Evolutionary conservation across 30 jellyfish, hydroid and myxozoan genomes (phyloP), one percentile per base, ranked within the genome.

Genomic region (Pelagia noctiluca): DNA sequence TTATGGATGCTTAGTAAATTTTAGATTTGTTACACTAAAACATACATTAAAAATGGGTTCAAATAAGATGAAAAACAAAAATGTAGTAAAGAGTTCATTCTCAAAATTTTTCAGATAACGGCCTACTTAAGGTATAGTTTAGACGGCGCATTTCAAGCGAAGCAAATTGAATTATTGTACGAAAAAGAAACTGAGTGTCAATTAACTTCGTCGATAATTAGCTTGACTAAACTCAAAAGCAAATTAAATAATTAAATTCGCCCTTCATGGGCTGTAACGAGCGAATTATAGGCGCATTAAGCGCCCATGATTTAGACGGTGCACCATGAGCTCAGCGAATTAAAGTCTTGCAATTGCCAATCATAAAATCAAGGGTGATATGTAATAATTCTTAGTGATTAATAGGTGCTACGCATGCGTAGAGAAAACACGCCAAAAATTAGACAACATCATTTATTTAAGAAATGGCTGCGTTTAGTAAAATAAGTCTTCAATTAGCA

Each of bases 281-380:
- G 57, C 57, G 57, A 42, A 42, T 42, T 42, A 42, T 42, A 42
- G 57, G 57, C 57, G 57, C 57, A 42, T 42, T 42, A 42, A 5
- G 57, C 57, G 57, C 57, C 57, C 57, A 5, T 42, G 57, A 42
- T 42, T 42, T 42, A 42, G 57, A 42, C 16, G 57, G 57, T 16
- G 57, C 57, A 42, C 57, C 16, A 42, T 42, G 57, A 42, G 57
- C 57, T 8, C 57, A 42, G 57, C 57, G 57, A 42, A 42, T 42
- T 42, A 42, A 42, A 42, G 8, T 42, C 12, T 42, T 42, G 57
- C 16, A 42, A 42, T 42, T 42, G 57, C 16, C 57, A 42, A 42
- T 42, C 57, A 42, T 42, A 16, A 42, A 42, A 42, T 42, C 57
- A 42, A 42, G 8, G 57, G 57, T 16, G 57, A 42, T 42, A 5